phyloP scores from a whole-genome alignment of 2,888 invertebrate genomes.

The Xestia ashworthii region DNA sequence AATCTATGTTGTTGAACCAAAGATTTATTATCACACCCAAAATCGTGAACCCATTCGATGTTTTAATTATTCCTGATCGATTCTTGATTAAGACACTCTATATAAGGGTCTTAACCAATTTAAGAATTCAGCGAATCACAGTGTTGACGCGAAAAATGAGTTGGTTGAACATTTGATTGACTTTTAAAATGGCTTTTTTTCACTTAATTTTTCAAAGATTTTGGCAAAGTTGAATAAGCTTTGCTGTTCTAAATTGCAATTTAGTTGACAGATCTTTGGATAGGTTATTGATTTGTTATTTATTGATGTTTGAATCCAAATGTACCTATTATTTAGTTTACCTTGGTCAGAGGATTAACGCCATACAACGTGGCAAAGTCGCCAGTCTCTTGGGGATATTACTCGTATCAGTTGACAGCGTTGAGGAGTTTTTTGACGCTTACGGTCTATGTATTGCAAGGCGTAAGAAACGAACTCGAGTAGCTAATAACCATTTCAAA shows the following conservation, averaged over 20 bases:
- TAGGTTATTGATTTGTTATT: neutral
- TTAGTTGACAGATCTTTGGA: neutral
- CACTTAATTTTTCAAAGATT: neutral
- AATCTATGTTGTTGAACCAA: constrained; percentile 24
- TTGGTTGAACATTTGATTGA: constrained; percentile 4
- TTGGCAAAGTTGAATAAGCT: neutral
- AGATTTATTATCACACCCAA: constrained; percentile 19
- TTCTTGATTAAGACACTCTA: constrained; percentile 25
- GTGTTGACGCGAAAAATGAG: neutral
- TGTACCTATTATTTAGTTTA: neutral
- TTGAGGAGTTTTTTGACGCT: too few species aligned
- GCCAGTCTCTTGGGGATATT: too few species aligned
- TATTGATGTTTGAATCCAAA: neutral
- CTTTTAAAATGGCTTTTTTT: neutral
- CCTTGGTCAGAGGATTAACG: too few species aligned
- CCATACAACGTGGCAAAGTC: too few species aligned
- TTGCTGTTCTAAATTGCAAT: neutral
- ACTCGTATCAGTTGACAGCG: too few species aligned
- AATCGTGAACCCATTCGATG: neutral
- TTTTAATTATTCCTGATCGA: constrained; percentile 46
- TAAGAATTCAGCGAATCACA: constrained; percentile 30
- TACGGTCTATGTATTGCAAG: neutral
- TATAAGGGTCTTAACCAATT: constrained; percentile 15
- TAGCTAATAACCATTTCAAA: neutral
- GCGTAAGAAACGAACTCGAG: neutral